phyloP scores from a whole-genome alignment of 2,888 invertebrate species.

The Serripes groenlandicus region DNA sequence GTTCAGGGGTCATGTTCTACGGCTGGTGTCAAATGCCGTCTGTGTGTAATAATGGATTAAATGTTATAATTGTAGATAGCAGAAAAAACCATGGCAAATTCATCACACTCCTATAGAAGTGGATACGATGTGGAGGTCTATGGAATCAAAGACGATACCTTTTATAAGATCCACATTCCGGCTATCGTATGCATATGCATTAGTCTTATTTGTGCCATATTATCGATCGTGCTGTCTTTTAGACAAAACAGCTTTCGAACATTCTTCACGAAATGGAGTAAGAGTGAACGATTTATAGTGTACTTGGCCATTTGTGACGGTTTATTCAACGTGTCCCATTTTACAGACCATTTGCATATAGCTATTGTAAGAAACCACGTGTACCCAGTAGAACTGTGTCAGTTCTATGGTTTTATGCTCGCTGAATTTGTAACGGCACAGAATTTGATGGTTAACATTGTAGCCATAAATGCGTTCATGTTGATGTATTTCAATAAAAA shows the following conservation, averaged over 20 bases:
- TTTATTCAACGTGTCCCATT: conserved; percentile 68
- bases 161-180: conserved; percentile 60
- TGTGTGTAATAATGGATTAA: too few relatives aligned
- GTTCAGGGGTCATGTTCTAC: too few relatives aligned
- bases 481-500: conserved; percentile 64
- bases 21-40: too few relatives aligned
- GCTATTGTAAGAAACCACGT: conserved; percentile 63
- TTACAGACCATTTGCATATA: conserved; percentile 68
- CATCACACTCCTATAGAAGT: neutral
- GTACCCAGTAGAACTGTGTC: conserved; percentile 61
- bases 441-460: conserved; percentile 68
- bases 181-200: conserved; percentile 56
- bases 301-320: conserved; percentile 70
- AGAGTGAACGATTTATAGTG: conserved; percentile 68
- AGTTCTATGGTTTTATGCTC: conserved; percentile 67
- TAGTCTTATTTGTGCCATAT: conserved; percentile 52
- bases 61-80: too few relatives aligned
- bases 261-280: conserved; percentile 62
- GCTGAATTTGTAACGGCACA: conserved; percentile 68
- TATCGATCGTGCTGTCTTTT: conserved; percentile 52
- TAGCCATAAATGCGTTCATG: conserved; percentile 68
- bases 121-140: conserved; percentile 65
- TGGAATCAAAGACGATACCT: conserved; percentile 57
- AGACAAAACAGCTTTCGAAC: conserved; percentile 21
- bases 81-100: neutral